These are phyloP conservation scores for Aphaenogaster ashmeadi DNA, from an alignment of 1,140 invertebrate species.

Conservation along the genomic window DNA sequence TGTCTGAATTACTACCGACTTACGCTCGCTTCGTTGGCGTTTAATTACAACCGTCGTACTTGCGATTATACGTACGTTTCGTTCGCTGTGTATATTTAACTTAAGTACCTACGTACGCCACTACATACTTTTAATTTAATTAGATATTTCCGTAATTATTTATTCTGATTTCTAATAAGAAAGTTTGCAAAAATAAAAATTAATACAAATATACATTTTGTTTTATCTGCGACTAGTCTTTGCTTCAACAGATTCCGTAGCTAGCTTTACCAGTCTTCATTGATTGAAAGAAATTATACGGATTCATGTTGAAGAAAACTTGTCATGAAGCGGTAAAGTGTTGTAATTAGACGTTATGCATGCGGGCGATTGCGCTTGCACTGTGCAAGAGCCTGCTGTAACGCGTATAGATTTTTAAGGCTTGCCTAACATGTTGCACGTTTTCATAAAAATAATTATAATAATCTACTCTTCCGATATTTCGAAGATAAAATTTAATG, in stretches of 20 bases:
- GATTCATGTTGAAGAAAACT: neutral
- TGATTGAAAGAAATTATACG: neutral
- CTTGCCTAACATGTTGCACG: neutral
- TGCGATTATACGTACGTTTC: conserved; percentile 12
- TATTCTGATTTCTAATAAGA: neutral
- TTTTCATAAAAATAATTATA: conserved; percentile 1
- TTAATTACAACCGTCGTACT: conserved; percentile 57
- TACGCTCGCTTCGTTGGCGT: conserved; percentile 43
- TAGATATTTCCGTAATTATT: neutral
- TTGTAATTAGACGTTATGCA: conserved; percentile 27
- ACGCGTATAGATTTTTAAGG: neutral
- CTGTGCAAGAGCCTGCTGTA: neutral
- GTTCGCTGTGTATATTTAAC: conserved; percentile 9
- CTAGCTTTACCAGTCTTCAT: neutral
- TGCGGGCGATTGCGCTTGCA: conserved; percentile 14
- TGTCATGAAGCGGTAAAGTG: conserved; percentile 1
- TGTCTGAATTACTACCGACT: conserved; percentile 61
- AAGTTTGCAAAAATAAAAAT: neutral
- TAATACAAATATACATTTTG: neutral
- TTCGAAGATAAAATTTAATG: conserved; percentile 18
- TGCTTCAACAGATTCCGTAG: neutral
- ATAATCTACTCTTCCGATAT: neutral
- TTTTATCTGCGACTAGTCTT: neutral
- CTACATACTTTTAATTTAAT: conserved; percentile 24
- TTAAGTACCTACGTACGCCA: neutral